Base-by-base conservation (phyloP, 2,797 vertebrate species). In the Alosa sapidissima region DNA sequence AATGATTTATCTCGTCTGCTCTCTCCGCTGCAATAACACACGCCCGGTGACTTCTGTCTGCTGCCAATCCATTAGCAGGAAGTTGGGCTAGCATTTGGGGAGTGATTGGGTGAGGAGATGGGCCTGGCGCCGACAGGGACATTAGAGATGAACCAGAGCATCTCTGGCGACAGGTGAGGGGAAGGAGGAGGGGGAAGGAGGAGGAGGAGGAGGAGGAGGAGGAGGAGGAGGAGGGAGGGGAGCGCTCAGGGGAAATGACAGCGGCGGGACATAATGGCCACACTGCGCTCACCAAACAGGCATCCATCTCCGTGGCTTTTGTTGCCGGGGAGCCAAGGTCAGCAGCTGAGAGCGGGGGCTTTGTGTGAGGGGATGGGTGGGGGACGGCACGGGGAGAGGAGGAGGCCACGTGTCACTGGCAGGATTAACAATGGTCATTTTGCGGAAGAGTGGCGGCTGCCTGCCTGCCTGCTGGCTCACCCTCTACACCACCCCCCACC, bases 301-400 rank as follows among this genome's bases (percentile, higher is more conserved):
- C 92, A 94, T 94, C 93, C 89, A 91, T 94, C 93, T 93, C 91
- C 90, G 87, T 88, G 87, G 91, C 91, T 91, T 92, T 94, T 95
- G 89, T 91, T 89, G 90, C 89, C 85, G 90, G 89, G 91, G 91
- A 94, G 90, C 90, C 94, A 95, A 95, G 94, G 94, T 95, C 94
- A 95, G 91, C 89, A 88, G 91, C 92, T 92, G 92, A 94, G 91
- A 88, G 87, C 89, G 87, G 89, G 88, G 75, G 90, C 88, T 92
- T 90, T 90, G 90, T 91, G 89, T 87, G 82, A 81, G 65, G 81
- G 0, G 83, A 19, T 28, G 85, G 85, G 86, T 78, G 85, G 82
- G 72, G 60, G 45, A 81, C 84, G 5, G 8, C 10, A 1, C 14
- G 51, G 81, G 0, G 84, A 52, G 51, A 52, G 84, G 88, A 14